Percentiles rank a stretch among this genome's conserved stretches.
These are phyloP conservation scores for Haliclystus octoradiatus DNA, from an alignment of 30 jellyfish, hydroid and myxozoan species.

Conservation along the genomic window DNA sequence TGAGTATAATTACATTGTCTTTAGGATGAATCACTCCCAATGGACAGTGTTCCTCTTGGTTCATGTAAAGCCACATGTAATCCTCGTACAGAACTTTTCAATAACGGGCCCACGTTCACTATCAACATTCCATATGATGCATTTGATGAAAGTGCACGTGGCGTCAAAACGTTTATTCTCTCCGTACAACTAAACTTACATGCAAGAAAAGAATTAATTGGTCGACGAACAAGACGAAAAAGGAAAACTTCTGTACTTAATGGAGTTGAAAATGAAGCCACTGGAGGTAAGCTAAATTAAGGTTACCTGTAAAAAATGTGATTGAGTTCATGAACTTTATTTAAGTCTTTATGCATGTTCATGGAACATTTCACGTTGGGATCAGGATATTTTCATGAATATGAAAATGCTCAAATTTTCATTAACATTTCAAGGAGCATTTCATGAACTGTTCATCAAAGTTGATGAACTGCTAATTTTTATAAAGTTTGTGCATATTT, in stretches of 20 bases:
- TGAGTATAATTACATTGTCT: no score
- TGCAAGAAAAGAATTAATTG: slow-evolving; percentile 20
- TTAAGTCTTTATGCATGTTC: no score
- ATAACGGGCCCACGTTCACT: slow-evolving; percentile 36
- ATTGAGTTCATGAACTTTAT: no score
- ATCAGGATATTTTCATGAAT: no score
- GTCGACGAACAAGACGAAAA: slow-evolving; percentile 4
- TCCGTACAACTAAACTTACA: slow-evolving; percentile 59
- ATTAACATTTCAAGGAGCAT: no score
- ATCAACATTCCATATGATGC: slow-evolving; percentile 60
- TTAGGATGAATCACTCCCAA: slow-evolving; percentile 54
- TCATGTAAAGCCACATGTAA: slow-evolving; percentile 77
- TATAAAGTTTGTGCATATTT: no score
- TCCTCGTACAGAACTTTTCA: slow-evolving; percentile 64
- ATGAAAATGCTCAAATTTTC: no score
- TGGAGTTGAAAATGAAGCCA: not conserved
- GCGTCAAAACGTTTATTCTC: slow-evolving; percentile 58
- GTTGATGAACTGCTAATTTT: no score
- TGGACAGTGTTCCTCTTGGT: slow-evolving; percentile 58
- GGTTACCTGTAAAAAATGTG: no score
- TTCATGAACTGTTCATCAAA: no score
- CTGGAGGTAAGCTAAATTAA: no score
- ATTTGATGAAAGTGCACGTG: slow-evolving; percentile 32
- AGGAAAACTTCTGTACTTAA: not conserved
- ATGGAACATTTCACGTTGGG: no score